Evolutionary conservation across 37 sponge, comb jelly and placozoan genomes (phyloP).

Genomic region (Oopsacas minuta): DNA sequence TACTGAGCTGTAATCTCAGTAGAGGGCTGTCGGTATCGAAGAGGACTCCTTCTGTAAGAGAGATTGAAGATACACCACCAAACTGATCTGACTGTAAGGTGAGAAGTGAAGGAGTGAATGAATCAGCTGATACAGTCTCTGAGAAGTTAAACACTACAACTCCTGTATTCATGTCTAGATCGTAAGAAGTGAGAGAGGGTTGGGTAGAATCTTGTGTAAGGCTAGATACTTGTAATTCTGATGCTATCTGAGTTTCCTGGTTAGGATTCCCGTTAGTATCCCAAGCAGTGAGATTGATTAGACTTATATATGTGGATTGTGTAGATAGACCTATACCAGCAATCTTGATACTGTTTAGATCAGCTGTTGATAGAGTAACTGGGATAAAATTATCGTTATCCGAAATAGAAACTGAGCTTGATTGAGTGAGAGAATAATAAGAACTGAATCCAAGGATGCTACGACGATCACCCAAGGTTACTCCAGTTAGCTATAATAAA

Average conservation of each 20-base stretch:
- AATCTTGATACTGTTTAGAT: slow-evolving; percentile 53
- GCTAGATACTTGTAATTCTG: slow-evolving; percentile 31
- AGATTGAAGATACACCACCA: neutral
- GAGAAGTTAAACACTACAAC: slow-evolving; percentile 42
- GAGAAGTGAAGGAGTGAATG: slow-evolving; percentile 42
- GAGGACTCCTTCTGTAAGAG: slow-evolving; percentile 44
- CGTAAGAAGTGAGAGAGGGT: slow-evolving; percentile 32
- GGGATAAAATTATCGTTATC: slow-evolving; percentile 30
- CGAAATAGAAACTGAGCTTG: slow-evolving; percentile 17
- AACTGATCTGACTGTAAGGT: slow-evolving; percentile 36
- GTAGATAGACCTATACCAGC: slow-evolving; percentile 30
- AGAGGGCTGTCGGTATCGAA: slow-evolving; percentile 20
- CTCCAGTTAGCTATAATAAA: slow-evolving; percentile 26
- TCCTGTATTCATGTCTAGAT: slow-evolving; percentile 41
- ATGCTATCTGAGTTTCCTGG: slow-evolving; percentile 13
- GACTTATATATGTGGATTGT: slow-evolving; percentile 41
- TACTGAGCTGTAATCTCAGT: slow-evolving; percentile 23
- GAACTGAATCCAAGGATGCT: neutral
- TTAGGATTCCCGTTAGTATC: slow-evolving; percentile 45
- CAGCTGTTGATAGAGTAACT: slow-evolving; percentile 30
- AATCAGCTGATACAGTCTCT: slow-evolving; percentile 43
- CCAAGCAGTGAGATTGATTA: neutral
- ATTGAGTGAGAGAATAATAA: slow-evolving; percentile 22
- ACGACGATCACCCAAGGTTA: slow-evolving; percentile 37
- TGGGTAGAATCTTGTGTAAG: slow-evolving; percentile 36